Percentiles rank a stretch among this genome's conserved stretches.
Evolutionary conservation across 2,797 vertebrate genomes (phyloP).

Genomic region (Australoheros facetus): DNA sequence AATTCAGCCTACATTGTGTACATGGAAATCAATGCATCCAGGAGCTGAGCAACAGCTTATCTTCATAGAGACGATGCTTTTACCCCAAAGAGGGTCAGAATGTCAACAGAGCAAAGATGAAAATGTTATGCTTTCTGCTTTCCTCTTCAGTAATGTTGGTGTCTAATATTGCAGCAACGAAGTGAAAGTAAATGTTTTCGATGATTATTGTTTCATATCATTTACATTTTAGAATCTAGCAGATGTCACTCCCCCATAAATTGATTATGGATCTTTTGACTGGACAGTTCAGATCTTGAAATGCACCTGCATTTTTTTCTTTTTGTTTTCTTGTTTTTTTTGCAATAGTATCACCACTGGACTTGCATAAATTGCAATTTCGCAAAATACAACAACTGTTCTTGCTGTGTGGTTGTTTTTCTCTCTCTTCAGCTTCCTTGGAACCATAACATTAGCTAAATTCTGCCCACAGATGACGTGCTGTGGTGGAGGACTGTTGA

Average conservation of each 20-base stretch:
- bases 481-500: not conserved
- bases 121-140: not conserved
- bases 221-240: not conserved
- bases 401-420: not conserved
- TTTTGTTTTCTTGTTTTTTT: no score
- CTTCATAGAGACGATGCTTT: constrained; percentile 38
- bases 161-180: not conserved
- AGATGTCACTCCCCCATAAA: not conserved
- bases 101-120: constrained; percentile 20
- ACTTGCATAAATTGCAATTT: not conserved
- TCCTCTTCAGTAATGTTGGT: not conserved
- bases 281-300: no score
- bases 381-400: not conserved
- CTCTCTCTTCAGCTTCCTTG: not conserved
- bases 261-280: no score
- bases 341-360: no score
- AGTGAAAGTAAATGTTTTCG: not conserved
- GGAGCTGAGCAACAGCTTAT: constrained; percentile 43
- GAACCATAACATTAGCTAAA: no score
- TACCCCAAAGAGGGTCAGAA: constrained; percentile 7
- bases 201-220: not conserved
- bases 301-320: no score
- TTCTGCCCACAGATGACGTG: not conserved
- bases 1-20: constrained; percentile 55
- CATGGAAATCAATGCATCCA: constrained; percentile 49